A percentile compares a stretch with the other conserved stretches of the same genome.
These are phyloP conservation scores for Opisthograptis luteolata DNA, from an alignment of 2,888 invertebrate genomes.

Conservation along the genomic window DNA sequence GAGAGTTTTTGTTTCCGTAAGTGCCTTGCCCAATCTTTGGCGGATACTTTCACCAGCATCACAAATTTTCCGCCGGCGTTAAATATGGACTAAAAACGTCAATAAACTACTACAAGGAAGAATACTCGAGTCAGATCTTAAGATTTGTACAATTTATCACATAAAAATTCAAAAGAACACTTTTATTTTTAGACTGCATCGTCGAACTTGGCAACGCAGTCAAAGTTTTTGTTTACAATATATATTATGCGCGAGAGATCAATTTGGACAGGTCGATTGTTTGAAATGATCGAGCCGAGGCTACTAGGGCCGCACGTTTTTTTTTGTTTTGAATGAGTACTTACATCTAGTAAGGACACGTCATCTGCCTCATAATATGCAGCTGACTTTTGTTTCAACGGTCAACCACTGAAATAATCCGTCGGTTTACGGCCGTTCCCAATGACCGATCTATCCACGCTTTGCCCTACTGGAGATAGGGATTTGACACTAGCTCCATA, in stretches of 20 bases:
- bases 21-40: conserved; percentile 8
- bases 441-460: too few species aligned
- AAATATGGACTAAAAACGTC: conserved; percentile 64
- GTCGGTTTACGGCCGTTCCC: too few species aligned
- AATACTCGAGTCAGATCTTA: conserved; percentile 76
- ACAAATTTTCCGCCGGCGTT: conserved; percentile 41
- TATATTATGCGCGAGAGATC: conserved; percentile 50
- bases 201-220: conserved; percentile 41
- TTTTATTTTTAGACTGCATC: conserved; percentile 47
- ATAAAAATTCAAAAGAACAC: conserved; percentile 73
- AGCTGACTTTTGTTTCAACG: too few species aligned
- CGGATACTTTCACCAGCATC: conserved; percentile 35
- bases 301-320: not conserved
- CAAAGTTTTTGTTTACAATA: conserved; percentile 23
- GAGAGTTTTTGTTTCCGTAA: too few species aligned
- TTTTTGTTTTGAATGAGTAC: too few species aligned
- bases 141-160: conserved; percentile 79
- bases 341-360: too few species aligned
- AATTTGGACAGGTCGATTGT: conserved; percentile 7
- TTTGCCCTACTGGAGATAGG: too few species aligned
- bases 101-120: conserved; percentile 69
- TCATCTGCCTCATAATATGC: too few species aligned
- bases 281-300: not conserved
- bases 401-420: too few species aligned
- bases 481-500: too few species aligned